Evolutionary conservation across 2,888 invertebrate genomes (phyloP).

Genomic region (Girardia tigrina): DNA sequence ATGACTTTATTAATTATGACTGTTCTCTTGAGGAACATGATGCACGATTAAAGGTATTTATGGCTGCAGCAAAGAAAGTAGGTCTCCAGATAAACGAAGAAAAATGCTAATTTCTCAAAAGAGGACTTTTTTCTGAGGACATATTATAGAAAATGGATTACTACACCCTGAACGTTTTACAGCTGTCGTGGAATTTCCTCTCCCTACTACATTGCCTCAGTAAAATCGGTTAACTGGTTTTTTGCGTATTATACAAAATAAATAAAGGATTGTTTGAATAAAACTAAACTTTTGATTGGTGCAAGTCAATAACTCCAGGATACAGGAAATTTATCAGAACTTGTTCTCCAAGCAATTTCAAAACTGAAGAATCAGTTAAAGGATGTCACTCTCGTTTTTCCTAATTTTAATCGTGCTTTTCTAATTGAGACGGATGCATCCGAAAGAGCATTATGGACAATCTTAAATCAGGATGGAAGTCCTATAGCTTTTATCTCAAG

Average conservation of each 20-base stretch:
- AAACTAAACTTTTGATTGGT: too few relatives aligned
- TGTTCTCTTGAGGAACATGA: conserved; percentile 23
- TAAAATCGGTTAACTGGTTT: conserved; percentile 18
- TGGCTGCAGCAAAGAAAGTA: conserved; percentile 15
- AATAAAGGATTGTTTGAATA: conserved; percentile 11
- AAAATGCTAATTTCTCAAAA: conserved; percentile 21
- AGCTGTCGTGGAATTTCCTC: conserved; percentile 20
- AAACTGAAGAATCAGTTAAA: too few relatives aligned
- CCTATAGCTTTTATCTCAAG: conserved; percentile 23
- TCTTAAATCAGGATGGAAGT: neutral
- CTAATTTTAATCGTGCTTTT: too few relatives aligned
- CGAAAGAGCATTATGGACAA: neutral
- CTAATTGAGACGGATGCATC: conserved; percentile 13
- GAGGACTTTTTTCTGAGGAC: neutral
- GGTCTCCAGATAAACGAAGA: conserved; percentile 17
- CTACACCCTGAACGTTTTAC: conserved; percentile 17
- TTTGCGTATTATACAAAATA: conserved; percentile 30
- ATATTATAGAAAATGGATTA: neutral
- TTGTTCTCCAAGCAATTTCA: too few relatives aligned
- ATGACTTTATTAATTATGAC: conserved; percentile 26
- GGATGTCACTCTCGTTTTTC: too few relatives aligned
- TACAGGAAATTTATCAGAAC: too few relatives aligned
- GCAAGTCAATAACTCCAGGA: too few relatives aligned
- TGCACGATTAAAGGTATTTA: conserved; percentile 14
- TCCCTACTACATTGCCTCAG: conserved; percentile 1